Conservation (phyloP, 2,888 invertebrate species). For the Cephus nigrinus region DNA sequence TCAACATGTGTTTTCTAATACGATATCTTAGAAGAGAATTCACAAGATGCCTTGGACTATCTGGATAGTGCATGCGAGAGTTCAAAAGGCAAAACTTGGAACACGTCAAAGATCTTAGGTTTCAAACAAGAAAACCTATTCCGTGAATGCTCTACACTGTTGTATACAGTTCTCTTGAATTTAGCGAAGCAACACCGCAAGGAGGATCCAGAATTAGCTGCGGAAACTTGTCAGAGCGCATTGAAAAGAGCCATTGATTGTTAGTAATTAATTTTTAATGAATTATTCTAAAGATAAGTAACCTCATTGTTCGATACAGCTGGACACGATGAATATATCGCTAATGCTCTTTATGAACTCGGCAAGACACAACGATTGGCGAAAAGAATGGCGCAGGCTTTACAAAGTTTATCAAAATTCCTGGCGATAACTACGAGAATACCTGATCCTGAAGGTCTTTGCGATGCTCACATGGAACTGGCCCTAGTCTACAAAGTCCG, state of each 20-base stretch:
- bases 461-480: slow-evolving; percentile 46
- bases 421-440: slow-evolving; percentile 41
- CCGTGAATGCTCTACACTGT: slow-evolving; percentile 40
- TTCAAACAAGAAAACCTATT: slow-evolving; percentile 37
- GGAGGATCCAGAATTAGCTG: slow-evolving; percentile 31
- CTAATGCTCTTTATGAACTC: slow-evolving; percentile 40
- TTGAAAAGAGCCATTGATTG: slow-evolving; percentile 40
- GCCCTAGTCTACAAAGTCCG: slow-evolving; percentile 48
- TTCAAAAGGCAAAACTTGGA: slow-evolving; percentile 36
- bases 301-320: slow-evolving; percentile 28
- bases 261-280: slow-evolving; percentile 24
- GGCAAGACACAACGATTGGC: slow-evolving; percentile 39
- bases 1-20: background rate
- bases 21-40: slow-evolving; percentile 26
- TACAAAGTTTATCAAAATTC: slow-evolving; percentile 42
- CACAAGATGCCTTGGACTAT: slow-evolving; percentile 36
- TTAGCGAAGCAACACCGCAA: slow-evolving; percentile 27
- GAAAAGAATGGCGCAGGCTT: slow-evolving; percentile 35
- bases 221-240: slow-evolving; percentile 36
- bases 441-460: slow-evolving; percentile 41
- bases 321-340: slow-evolving; percentile 34
- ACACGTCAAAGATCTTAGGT: slow-evolving; percentile 33
- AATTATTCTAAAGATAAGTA: background rate
- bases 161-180: slow-evolving; percentile 37
- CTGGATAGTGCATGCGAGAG: slow-evolving; percentile 36